These are phyloP conservation scores for Pecten maximus DNA, from an alignment of 2,888 invertebrate genomes.

Conservation along the genomic window DNA sequence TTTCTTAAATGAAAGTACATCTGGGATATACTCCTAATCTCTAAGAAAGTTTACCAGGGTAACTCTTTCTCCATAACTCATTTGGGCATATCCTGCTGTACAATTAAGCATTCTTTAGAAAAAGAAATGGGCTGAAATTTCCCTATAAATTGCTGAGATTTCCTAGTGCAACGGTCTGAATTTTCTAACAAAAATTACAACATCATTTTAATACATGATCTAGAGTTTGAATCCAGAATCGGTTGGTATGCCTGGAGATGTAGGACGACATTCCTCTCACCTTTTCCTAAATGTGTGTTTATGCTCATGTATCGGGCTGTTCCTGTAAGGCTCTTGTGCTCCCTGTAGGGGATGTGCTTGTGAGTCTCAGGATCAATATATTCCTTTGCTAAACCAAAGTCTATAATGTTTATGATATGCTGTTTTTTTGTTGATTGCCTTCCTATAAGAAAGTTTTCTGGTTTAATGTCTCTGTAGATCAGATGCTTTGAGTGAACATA, in stretches of 20 bases:
- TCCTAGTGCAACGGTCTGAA: no score
- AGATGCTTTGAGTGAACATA: conserved; percentile 99
- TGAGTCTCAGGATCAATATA: conserved; percentile 98
- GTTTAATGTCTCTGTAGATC: conserved; percentile 99
- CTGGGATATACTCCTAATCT: no score
- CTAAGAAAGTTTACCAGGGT: no score
- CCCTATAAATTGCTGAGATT: no score
- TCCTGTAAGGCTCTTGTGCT: conserved; percentile 99
- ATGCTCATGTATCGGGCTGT: conserved; percentile 99
- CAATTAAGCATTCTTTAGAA: no score
- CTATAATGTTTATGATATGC: conserved; percentile 99
- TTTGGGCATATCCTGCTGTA: no score
- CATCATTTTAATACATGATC: no score
- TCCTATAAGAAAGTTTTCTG: conserved; percentile 99
- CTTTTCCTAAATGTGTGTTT: conserved; percentile 99
- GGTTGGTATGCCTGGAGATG: background rate
- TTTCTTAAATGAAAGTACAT: no score
- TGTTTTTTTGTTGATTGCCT: conserved; percentile 98
- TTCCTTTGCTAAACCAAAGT: conserved; percentile 99
- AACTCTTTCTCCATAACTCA: no score
- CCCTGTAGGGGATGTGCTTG: conserved; percentile 99
- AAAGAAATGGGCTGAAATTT: no score
- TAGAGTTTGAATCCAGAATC: no score
- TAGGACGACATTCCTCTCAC: conserved; percentile 83
- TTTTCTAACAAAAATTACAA: no score